These are phyloP conservation scores for Schrankia costaestrigalis DNA, from an alignment of 2,888 invertebrate species.

Conservation along the genomic window DNA sequence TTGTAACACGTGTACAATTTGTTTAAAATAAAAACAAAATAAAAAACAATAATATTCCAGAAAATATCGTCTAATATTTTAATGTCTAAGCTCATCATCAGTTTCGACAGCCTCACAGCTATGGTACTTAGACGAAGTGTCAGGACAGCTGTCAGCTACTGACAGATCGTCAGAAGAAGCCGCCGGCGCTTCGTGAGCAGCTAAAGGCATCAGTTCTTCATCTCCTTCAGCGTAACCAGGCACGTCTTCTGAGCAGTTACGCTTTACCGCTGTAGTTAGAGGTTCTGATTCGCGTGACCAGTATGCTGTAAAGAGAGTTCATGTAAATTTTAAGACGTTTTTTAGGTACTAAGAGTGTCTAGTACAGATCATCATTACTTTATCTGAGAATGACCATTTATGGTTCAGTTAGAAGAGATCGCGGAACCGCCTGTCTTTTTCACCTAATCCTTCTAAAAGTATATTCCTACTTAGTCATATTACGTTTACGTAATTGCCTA, in stretches of 20 bases:
- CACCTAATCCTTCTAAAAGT: too few species aligned
- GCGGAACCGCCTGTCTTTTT: too few species aligned
- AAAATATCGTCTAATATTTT: conserved; percentile 4
- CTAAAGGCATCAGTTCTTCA: conserved; percentile 84
- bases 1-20: too few species aligned
- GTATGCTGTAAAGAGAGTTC: conserved; percentile 38
- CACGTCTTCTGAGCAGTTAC: conserved; percentile 45
- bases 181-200: conserved; percentile 78
- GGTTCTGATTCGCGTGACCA: conserved; percentile 59
- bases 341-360: too few species aligned
- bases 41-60: neutral
- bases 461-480: too few species aligned
- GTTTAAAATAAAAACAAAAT: neutral
- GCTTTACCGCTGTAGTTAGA: conserved; percentile 36
- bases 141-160: conserved; percentile 86
- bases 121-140: conserved; percentile 88
- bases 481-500: too few species aligned
- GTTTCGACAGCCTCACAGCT: conserved; percentile 87
- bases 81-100: conserved; percentile 73
- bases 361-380: too few species aligned
- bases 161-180: conserved; percentile 84
- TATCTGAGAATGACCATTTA: too few species aligned
- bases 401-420: too few species aligned
- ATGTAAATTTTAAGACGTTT: conserved; percentile 4
- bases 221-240: conserved; percentile 48